A percentile compares a stretch with the other conserved stretches of the same genome.
Conservation (phyloP, 2,888 invertebrate species). For the Tricholauxania praeusta region DNA sequence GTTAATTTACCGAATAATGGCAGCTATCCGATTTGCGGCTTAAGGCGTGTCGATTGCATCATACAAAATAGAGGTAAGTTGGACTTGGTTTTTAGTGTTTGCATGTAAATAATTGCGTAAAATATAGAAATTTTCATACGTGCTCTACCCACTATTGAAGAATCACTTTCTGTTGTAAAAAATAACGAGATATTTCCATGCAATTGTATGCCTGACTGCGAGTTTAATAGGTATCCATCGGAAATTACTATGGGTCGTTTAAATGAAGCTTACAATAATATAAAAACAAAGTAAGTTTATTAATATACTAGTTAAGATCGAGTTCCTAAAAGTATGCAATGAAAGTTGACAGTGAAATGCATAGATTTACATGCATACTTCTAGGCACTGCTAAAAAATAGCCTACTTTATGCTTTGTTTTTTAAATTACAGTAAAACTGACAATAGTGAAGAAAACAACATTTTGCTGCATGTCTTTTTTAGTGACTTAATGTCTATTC, state of each 20-base stretch:
- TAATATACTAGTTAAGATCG: too few species aligned
- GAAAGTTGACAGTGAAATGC: too few species aligned
- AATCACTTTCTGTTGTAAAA: slow-evolving; percentile 51
- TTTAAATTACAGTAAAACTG: slow-evolving; percentile 63
- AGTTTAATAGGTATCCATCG: slow-evolving; percentile 73
- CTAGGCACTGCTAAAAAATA: too few species aligned
- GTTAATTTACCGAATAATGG: slow-evolving; percentile 70
- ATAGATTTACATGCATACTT: too few species aligned
- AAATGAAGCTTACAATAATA: slow-evolving; percentile 64
- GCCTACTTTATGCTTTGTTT: too few species aligned
- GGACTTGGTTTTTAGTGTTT: not conserved
- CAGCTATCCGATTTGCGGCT: slow-evolving; percentile 54
- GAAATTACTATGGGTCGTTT: slow-evolving; percentile 75
- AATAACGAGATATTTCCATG: slow-evolving; percentile 62
- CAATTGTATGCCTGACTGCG: slow-evolving; percentile 75
- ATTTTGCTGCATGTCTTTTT: slow-evolving; percentile 79
- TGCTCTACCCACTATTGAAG: slow-evolving; percentile 66
- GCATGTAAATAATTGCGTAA: not conserved
- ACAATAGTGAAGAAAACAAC: slow-evolving; percentile 68
- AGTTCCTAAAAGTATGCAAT: too few species aligned
- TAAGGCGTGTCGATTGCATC: slow-evolving; percentile 58
- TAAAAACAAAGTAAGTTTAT: slow-evolving; percentile 1
- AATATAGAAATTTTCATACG: slow-evolving; percentile 55
- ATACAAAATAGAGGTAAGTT: slow-evolving; percentile 57
- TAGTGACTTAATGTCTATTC: slow-evolving; percentile 77